Conservation (phyloP, 1,140 invertebrate genomes). For the Hypsibius dujardini region DNA sequence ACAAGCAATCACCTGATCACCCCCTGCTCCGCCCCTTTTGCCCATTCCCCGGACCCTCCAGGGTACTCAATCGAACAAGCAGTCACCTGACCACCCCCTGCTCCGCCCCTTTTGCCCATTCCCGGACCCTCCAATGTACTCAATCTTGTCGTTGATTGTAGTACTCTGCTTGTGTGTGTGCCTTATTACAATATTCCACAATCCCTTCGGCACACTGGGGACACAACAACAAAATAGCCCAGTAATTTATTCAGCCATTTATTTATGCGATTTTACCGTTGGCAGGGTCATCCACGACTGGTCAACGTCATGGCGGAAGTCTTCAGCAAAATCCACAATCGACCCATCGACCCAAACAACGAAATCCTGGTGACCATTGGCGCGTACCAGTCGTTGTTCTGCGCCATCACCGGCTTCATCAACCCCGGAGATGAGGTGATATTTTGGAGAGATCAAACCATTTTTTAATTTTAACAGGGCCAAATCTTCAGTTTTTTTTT, state of each 20-base stretch:
- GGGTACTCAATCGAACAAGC: too few relatives aligned
- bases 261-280: constrained; percentile 21
- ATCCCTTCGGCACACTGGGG: too few relatives aligned
- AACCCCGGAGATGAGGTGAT: constrained; percentile 58
- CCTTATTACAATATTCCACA: too few relatives aligned
- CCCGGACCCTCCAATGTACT: constrained; percentile 1
- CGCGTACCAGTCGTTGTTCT: constrained; percentile 70
- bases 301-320: constrained; percentile 64
- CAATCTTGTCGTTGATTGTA: constrained; percentile 24
- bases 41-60: too few relatives aligned
- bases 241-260: too few relatives aligned
- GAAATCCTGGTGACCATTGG: constrained; percentile 75
- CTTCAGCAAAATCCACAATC: constrained; percentile 57
- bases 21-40: too few relatives aligned
- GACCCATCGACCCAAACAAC: constrained; percentile 54
- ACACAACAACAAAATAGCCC: too few relatives aligned
- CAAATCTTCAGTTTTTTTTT: not conserved
- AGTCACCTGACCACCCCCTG: too few relatives aligned
- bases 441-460: constrained; percentile 16
- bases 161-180: too few relatives aligned
- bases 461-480: not conserved
- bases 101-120: constrained; percentile 21
- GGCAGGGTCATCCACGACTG: constrained; percentile 75
- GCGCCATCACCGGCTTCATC: constrained; percentile 61
- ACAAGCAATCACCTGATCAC: too few relatives aligned